phyloP scores from a whole-genome alignment of 2,113 vertebrate species.

The Symphodus melops region DNA sequence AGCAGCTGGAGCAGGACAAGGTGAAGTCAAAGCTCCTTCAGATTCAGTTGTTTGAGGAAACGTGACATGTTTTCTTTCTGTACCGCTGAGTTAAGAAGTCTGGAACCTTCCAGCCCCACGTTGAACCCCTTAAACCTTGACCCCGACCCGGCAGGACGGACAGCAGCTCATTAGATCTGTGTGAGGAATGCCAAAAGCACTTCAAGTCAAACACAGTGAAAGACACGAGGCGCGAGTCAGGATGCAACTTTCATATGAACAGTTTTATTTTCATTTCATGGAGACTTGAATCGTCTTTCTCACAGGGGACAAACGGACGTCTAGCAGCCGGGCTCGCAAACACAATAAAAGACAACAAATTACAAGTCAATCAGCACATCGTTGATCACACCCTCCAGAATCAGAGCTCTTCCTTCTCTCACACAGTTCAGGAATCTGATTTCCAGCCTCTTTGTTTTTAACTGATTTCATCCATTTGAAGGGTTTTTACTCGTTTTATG shows the following conservation, averaged over 20 bases:
- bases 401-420: too few species aligned
- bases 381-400: neutral
- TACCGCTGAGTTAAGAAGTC: conserved; percentile 35
- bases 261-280: too few species aligned
- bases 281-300: too few species aligned
- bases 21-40: conserved; percentile 70
- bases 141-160: conserved; percentile 53
- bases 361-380: too few species aligned
- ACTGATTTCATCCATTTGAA: too few species aligned
- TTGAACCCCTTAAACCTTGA: conserved; percentile 69
- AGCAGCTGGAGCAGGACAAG: conserved; percentile 99
- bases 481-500: too few species aligned
- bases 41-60: conserved; percentile 14
- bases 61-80: conserved; percentile 39
- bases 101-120: conserved; percentile 33
- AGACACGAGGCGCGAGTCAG: conserved; percentile 2
- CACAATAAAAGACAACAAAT: too few species aligned
- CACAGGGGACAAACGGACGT: too few species aligned
- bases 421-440: too few species aligned
- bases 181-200: conserved; percentile 53
- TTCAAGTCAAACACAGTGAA: conserved; percentile 37
- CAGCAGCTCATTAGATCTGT: conserved; percentile 34
- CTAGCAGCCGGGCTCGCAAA: too few species aligned
- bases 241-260: too few species aligned
- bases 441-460: too few species aligned